Evolutionary conservation across 2,888 invertebrate genomes (phyloP), one percentile per base, ranked within the genome.

Genomic region (Ophioninae sp.): DNA sequence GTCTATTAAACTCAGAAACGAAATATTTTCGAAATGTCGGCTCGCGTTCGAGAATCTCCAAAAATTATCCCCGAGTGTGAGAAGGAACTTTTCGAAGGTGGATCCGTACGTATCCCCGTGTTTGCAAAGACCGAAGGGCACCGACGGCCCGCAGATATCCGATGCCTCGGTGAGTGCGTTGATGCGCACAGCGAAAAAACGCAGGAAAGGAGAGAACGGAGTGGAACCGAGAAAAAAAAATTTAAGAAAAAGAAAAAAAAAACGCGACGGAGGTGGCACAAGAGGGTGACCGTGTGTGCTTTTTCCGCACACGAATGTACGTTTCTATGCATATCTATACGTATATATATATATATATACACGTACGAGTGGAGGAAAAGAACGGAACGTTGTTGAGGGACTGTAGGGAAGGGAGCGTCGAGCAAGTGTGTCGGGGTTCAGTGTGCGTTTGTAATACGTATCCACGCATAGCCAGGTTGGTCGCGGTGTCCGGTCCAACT

Each of bases 401-500:
- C 73, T 59, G 59, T 37, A 41, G 67, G n/a, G 79, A 61, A 73
- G 72, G 67, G 73, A 64, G 79, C 69, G 74, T 69, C 69, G 58
- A 41, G 82, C 82, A 75, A 85, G 85, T 69, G 80, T 80, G 67
- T 61, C 74, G 83, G 80, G 77, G 80, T 76, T 80, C 80, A 79
- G 79, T 73, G 67, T 79, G 13, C 64, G 30, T 77, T 56, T 56
- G 63, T 30, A 64, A 63, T 63, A 69, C 41, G 56, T n/a, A 67
- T 76, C 9, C 39, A 41, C 39, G 6, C 20, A 23, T 20, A 37
- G n/a, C 23, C 74, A 61, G 51, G n/a, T 67, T 76, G 68, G 79
- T 76, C 82, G 59, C 79, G 86, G 81, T 82, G 85, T 80, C 85
- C 83, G 81, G 83, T 87, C 85, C 82, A 85, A 86, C 86, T 87